These are phyloP conservation scores for Aleiodes alternator DNA, from an alignment of 2,888 invertebrate genomes.

Conservation along the genomic window DNA sequence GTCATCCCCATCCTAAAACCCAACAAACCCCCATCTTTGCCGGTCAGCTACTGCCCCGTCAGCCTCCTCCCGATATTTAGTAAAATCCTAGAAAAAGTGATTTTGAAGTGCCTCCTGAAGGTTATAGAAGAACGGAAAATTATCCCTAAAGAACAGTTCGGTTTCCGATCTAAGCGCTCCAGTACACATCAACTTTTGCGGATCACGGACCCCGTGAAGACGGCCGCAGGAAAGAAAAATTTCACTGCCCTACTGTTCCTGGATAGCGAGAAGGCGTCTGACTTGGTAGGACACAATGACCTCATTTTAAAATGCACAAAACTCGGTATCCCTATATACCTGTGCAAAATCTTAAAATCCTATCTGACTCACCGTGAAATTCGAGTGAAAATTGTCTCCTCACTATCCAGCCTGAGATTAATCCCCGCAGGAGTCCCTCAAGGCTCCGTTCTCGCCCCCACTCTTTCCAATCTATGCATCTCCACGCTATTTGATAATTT, in stretches of 20 bases:
- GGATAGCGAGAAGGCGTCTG: neutral
- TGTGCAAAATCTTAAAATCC: neutral
- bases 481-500: neutral
- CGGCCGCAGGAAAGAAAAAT: neutral
- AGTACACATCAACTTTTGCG: neutral
- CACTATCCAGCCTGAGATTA: neutral
- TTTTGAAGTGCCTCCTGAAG: neutral
- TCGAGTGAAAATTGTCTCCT: neutral
- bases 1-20: conserved; percentile 39
- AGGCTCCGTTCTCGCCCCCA: neutral
- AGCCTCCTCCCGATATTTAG: conserved; percentile 38
- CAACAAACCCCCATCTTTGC: conserved; percentile 38
- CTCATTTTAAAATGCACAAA: neutral
- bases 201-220: neutral
- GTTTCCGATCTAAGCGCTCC: neutral
- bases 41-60: conserved; percentile 42
- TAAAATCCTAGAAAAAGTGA: conserved; percentile 38
- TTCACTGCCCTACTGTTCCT: neutral
- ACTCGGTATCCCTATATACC: neutral
- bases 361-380: neutral
- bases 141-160: neutral
- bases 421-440: neutral
- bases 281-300: neutral
- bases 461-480: neutral
- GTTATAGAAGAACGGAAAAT: neutral